A percentile compares a stretch with the other conserved stretches of the same genome.
Conservation (phyloP, 1,140 invertebrate genomes). For the Trissolcus basalis region DNA sequence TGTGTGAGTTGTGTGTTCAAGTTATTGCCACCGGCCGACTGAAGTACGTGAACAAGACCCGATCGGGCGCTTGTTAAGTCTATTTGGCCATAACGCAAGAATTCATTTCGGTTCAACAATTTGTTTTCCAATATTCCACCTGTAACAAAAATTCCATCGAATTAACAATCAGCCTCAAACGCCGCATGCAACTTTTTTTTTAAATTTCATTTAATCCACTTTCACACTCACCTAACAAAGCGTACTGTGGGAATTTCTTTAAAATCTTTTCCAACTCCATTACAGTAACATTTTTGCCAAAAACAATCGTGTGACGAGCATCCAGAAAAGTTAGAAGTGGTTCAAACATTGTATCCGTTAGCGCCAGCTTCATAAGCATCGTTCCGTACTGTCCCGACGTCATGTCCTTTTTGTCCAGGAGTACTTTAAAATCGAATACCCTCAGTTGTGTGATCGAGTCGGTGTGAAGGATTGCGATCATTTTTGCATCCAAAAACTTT, state of each 20-base stretch:
- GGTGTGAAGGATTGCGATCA: slow-evolving; percentile 82
- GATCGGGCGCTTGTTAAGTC: slow-evolving; percentile 79
- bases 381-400: slow-evolving; percentile 78
- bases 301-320: slow-evolving; percentile 22
- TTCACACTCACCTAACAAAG: slow-evolving; percentile 79
- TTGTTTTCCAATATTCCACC: slow-evolving; percentile 79
- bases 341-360: slow-evolving; percentile 80
- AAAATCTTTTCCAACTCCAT: slow-evolving; percentile 78
- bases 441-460: slow-evolving; percentile 81
- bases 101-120: slow-evolving; percentile 81
- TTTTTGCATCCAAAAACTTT: slow-evolving; percentile 82
- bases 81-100: slow-evolving; percentile 80
- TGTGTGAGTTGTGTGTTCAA: slow-evolving; percentile 81
- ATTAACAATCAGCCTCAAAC: slow-evolving; percentile 2
- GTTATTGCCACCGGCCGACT: slow-evolving; percentile 78
- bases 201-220: background rate
- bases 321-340: slow-evolving; percentile 76
- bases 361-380: slow-evolving; percentile 78
- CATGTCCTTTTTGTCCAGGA: slow-evolving; percentile 81
- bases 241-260: slow-evolving; percentile 80
- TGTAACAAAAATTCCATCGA: slow-evolving; percentile 6
- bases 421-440: slow-evolving; percentile 78
- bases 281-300: slow-evolving; percentile 74
- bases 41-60: slow-evolving; percentile 80
- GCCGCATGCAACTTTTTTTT: too few relatives aligned